Evolutionary conservation across 2,797 vertebrate species (phyloP).

Genomic region (Silurus lanzhouensis): DNA sequence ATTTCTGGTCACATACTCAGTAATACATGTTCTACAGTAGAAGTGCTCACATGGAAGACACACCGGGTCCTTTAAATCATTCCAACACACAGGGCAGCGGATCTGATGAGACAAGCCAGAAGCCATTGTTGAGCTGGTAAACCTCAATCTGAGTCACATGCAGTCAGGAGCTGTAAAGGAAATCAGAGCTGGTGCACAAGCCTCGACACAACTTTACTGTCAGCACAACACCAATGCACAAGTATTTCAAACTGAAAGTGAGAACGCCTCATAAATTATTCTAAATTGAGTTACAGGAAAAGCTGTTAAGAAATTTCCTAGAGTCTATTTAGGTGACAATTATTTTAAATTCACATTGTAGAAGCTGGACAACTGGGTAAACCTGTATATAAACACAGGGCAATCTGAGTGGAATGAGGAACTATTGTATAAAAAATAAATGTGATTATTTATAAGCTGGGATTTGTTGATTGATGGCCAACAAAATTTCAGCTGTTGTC

Average conservation of each 20-base stretch:
- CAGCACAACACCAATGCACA: not conserved
- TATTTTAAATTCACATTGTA: not conserved
- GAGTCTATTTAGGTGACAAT: not conserved
- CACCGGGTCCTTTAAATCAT: conserved; percentile 47
- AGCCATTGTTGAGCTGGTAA: conserved; percentile 27
- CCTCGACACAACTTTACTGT: not conserved
- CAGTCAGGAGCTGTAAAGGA: not conserved
- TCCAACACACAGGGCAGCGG: conserved; percentile 48
- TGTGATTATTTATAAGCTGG: no score
- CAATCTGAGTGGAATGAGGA: conserved; percentile 8
- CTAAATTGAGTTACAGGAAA: not conserved
- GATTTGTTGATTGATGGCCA: not conserved
- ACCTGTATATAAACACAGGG: not conserved
- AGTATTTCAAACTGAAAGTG: not conserved
- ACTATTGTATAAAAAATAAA: not conserved
- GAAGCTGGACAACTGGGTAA: not conserved
- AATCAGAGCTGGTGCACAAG: not conserved
- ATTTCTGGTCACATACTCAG: not conserved
- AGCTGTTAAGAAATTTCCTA: conserved; percentile 12
- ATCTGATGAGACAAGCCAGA: conserved; percentile 42
- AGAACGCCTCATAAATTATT: not conserved
- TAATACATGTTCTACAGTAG: conserved; percentile 48
- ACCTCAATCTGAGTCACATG: not conserved
- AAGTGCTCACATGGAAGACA: conserved; percentile 51
- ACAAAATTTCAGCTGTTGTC: not conserved